A percentile compares a stretch with the other conserved stretches of the same genome.
phyloP scores from a whole-genome alignment of 2,888 invertebrate species.

The Romanomermis culicivorax region DNA sequence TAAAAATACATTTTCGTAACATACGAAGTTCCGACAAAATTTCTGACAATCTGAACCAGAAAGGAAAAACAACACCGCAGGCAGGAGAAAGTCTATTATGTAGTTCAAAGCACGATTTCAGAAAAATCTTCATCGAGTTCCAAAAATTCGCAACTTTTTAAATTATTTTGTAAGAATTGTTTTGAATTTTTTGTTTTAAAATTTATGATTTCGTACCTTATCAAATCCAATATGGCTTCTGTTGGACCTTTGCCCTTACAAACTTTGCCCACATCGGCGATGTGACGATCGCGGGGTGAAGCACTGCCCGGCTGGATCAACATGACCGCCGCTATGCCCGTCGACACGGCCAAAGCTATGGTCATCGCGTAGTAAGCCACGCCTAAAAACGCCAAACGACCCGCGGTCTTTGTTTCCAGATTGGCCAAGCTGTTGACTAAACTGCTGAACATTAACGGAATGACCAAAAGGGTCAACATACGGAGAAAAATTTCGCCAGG shows the following conservation, averaged over 20 bases:
- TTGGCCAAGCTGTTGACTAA: slow-evolving; percentile 9
- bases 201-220: slow-evolving; percentile 1
- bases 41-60: no score
- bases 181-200: neutral
- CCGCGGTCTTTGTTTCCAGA: slow-evolving; percentile 11
- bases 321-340: slow-evolving; percentile 11
- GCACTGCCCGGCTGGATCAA: slow-evolving; percentile 10
- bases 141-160: no score
- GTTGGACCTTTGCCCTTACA: slow-evolving; percentile 2
- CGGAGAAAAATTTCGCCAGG: slow-evolving; percentile 13
- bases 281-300: neutral
- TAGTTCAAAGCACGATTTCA: no score
- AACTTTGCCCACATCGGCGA: neutral
- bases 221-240: slow-evolving; percentile 7
- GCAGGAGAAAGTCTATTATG: no score
- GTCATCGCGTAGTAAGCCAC: slow-evolving; percentile 11
- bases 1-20: no score
- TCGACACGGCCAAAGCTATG: slow-evolving; percentile 11
- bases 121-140: no score
- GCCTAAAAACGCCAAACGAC: slow-evolving; percentile 10
- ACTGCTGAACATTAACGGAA: slow-evolving; percentile 11
- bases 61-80: no score
- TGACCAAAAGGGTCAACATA: slow-evolving; percentile 12
- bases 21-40: no score
- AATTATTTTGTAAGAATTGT: neutral